Evolutionary conservation across 2,113 vertebrate species (phyloP).

Genomic region (Emydura subglobosa): DNA sequence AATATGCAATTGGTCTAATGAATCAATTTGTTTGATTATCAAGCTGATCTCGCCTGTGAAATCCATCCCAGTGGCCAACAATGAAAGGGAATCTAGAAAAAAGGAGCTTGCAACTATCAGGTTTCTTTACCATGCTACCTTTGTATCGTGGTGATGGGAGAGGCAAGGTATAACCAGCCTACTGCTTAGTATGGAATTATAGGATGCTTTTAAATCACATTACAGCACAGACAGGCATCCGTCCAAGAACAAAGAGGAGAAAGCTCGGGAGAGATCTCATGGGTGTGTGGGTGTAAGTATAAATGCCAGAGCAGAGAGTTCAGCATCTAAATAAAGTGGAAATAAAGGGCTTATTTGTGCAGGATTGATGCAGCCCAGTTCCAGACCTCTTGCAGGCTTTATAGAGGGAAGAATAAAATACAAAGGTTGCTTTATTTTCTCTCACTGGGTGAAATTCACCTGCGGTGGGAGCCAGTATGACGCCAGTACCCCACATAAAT

Average conservation of each 20-base stretch:
- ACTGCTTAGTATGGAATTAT: neutral
- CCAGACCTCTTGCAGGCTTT: neutral
- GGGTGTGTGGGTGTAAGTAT: neutral
- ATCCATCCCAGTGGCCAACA: neutral
- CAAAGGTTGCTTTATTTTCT: neutral
- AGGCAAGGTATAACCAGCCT: neutral
- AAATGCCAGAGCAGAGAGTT: neutral
- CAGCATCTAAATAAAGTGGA: neutral
- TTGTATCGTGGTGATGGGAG: neutral
- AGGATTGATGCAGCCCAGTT: neutral
- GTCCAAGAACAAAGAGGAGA: neutral
- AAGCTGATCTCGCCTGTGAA: neutral
- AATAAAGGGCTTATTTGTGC: neutral
- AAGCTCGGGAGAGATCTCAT: neutral
- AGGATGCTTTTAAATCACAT: neutral
- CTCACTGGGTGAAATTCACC: neutral
- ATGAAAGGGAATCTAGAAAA: neutral
- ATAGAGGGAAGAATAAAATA: neutral
- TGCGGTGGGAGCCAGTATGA: too few relatives aligned
- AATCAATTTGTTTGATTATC: neutral
- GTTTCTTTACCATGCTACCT: neutral
- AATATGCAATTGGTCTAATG: neutral
- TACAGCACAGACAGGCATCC: neutral
- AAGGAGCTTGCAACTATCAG: neutral
- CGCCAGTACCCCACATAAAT: neutral